Evolutionary conservation across 2,888 invertebrate genomes (phyloP).

Genomic region (Lysandra coridon): DNA sequence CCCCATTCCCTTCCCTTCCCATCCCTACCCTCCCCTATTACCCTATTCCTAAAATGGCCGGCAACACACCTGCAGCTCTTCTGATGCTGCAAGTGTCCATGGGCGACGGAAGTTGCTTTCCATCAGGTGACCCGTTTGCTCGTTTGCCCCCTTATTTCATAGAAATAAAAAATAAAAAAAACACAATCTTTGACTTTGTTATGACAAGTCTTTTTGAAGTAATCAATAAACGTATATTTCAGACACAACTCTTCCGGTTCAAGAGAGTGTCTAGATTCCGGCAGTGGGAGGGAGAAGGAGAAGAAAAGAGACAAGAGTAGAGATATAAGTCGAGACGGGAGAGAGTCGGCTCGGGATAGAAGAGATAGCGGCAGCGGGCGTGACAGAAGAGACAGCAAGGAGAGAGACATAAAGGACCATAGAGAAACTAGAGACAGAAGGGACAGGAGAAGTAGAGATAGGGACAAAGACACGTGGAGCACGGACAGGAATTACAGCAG

Average conservation of each 20-base stretch:
- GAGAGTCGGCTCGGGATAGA: conserved; percentile 62
- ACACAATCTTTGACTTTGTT: too few species aligned
- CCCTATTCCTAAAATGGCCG: too few species aligned
- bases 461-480: conserved; percentile 66
- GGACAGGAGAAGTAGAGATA: conserved; percentile 62
- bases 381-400: conserved; percentile 69
- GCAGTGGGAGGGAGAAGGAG: conserved; percentile 75
- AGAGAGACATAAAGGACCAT: conserved; percentile 53
- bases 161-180: too few species aligned
- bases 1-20: too few species aligned
- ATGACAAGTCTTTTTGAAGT: not conserved
- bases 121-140: too few species aligned
- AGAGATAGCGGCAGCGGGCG: conserved; percentile 75
- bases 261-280: conserved; percentile 73
- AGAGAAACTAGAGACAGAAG: conserved; percentile 59
- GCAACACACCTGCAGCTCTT: too few species aligned
- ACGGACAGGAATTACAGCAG: conserved; percentile 73
- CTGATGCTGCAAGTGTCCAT: too few species aligned
- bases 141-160: too few species aligned
- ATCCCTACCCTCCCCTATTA: too few species aligned
- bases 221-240: conserved; percentile 31
- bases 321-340: conserved; percentile 63
- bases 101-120: too few species aligned
- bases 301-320: conserved; percentile 63
- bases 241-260: conserved; percentile 75